Evolutionary conservation across 2,113 vertebrate genomes (phyloP).

Genomic region (Myotis brandtii): DNA sequence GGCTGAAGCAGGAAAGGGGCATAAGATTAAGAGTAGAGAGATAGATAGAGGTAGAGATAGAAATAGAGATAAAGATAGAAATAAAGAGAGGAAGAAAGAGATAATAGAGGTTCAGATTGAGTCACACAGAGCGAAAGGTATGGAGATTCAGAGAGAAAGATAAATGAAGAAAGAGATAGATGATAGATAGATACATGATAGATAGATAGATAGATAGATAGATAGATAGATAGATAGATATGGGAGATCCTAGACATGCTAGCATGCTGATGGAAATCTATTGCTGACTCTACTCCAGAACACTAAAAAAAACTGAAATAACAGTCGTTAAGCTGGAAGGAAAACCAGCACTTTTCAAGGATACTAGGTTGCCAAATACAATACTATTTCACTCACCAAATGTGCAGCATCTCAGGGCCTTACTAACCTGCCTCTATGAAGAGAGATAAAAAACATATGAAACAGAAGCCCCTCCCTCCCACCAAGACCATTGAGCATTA

Average conservation of each 20-base stretch:
- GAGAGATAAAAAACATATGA: neutral
- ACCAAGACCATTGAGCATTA: neutral
- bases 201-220: neutral
- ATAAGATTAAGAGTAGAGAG: neutral
- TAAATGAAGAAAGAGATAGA: neutral
- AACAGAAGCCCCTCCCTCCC: neutral
- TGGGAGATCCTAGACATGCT: neutral
- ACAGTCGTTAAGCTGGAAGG: neutral
- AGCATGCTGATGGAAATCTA: neutral
- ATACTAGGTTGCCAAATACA: neutral
- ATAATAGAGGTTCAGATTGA: neutral
- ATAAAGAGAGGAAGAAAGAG: neutral
- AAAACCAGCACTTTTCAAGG: neutral
- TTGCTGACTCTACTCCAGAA: neutral
- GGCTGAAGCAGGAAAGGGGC: neutral
- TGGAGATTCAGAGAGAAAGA: neutral
- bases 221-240: neutral
- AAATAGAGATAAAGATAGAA: too few species aligned
- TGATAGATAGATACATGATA: neutral
- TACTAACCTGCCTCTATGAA: neutral
- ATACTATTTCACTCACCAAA: neutral
- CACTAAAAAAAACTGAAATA: neutral
- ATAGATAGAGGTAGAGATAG: neutral
- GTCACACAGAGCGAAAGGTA: neutral
- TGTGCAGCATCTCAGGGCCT: neutral